Conservation (phyloP, 1,140 invertebrate species). For the Cydia pomonella region DNA sequence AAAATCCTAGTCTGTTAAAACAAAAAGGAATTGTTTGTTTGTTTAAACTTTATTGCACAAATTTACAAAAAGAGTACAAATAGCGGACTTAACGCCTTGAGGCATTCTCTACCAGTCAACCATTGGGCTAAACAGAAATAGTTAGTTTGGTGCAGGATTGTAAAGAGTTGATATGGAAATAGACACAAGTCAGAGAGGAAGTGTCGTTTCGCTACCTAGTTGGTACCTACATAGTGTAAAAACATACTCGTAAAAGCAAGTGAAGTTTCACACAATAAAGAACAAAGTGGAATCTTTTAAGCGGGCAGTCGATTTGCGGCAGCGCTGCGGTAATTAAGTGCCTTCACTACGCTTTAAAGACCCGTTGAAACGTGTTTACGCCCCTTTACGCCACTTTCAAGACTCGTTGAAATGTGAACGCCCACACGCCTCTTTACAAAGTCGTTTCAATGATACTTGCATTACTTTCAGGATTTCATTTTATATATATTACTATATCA, state of each 20-base stretch:
- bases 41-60: too few species aligned
- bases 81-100: too few species aligned
- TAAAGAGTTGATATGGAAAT: too few species aligned
- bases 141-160: too few species aligned
- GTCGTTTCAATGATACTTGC: neutral
- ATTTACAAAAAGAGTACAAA: too few species aligned
- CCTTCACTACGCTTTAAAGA: slow-evolving; percentile 7
- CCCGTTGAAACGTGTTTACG: slow-evolving; percentile 21
- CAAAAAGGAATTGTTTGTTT: too few species aligned
- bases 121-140: too few species aligned
- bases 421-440: slow-evolving; percentile 2
- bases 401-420: neutral
- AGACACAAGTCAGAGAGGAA: too few species aligned
- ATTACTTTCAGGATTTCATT: neutral
- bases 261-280: neutral
- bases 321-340: slow-evolving; percentile 36
- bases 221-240: neutral
- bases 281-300: neutral
- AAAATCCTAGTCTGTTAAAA: too few species aligned
- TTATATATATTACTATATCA: too few species aligned
- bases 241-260: neutral
- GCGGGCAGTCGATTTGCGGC: slow-evolving; percentile 48
- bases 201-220: too few species aligned
- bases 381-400: slow-evolving; percentile 19
- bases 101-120: too few species aligned